phyloP scores from a whole-genome alignment of 2,113 vertebrate genomes.

The Hystrix brachyura region DNA sequence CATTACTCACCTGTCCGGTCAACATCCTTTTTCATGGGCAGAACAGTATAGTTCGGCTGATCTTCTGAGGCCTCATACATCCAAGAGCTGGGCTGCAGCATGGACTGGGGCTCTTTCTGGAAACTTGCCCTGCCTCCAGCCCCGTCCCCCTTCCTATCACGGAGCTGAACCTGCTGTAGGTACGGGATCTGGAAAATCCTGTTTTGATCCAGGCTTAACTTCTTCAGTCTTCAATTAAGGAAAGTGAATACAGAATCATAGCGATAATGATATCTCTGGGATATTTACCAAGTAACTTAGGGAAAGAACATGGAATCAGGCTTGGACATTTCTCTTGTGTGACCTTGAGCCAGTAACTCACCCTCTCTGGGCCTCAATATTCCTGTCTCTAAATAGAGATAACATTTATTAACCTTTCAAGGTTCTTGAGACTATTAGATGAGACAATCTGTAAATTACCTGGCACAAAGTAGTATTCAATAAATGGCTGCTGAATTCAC shows the following conservation, averaged over 20 bases:
- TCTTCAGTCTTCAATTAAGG: slow-evolving; percentile 88
- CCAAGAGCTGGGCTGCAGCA: background rate
- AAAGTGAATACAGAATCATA: slow-evolving; percentile 77
- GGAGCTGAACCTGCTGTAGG: slow-evolving; percentile 82
- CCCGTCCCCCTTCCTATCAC: slow-evolving; percentile 7
- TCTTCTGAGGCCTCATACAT: slow-evolving; percentile 67
- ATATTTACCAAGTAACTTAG: slow-evolving; percentile 52
- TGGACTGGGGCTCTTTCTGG: slow-evolving; percentile 65
- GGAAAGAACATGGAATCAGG: slow-evolving; percentile 1
- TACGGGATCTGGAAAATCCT: slow-evolving; percentile 90
- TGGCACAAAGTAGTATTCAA: background rate
- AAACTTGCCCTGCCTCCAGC: slow-evolving; percentile 16
- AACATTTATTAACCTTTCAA: slow-evolving; percentile 46
- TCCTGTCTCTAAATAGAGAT: background rate
- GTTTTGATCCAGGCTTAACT: slow-evolving; percentile 92
- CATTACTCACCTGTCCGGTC: slow-evolving; percentile 75
- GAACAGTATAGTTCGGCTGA: background rate
- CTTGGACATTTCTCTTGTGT: background rate
- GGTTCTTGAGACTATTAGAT: slow-evolving; percentile 31
- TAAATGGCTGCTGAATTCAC: slow-evolving; percentile 40
- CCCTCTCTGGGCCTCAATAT: slow-evolving; percentile 18
- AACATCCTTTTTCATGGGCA: slow-evolving; percentile 71
- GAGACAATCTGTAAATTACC: background rate
- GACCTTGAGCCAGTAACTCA: slow-evolving; percentile 39
- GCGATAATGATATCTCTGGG: slow-evolving; percentile 44